phyloP scores from a whole-genome alignment of 2,797 vertebrate species.

The Sciurus carolinensis region DNA sequence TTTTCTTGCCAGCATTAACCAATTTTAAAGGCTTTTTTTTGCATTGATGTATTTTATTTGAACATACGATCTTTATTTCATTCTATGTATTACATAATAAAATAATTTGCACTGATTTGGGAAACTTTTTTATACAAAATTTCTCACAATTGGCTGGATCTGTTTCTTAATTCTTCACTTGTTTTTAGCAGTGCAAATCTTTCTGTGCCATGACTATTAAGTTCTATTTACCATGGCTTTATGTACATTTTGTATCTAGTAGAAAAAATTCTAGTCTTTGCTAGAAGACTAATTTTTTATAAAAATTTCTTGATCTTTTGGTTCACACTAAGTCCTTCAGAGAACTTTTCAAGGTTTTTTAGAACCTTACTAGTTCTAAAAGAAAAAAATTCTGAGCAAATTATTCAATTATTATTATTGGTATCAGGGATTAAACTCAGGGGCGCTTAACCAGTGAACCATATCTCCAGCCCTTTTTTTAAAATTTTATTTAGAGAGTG shows the following conservation, averaged over 20 bases:
- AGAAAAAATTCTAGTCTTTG: neutral
- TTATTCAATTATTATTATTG: neutral
- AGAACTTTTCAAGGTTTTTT: conserved; percentile 8
- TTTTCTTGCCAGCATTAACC: conserved; percentile 25
- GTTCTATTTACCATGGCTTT: neutral
- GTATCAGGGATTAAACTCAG: too few relatives aligned
- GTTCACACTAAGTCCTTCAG: neutral
- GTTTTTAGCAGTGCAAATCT: neutral
- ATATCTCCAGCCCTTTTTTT: too few relatives aligned
- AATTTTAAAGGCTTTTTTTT: neutral
- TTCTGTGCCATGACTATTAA: neutral
- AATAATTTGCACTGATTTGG: neutral
- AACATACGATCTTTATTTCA: neutral
- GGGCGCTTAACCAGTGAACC: too few relatives aligned
- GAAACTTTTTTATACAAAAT: neutral
- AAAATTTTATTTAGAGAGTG: too few relatives aligned
- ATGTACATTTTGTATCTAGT: neutral
- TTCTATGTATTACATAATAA: conserved; percentile 3
- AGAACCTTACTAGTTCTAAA: neutral
- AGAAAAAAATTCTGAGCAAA: neutral
- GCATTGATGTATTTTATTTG: neutral
- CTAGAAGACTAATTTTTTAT: too few relatives aligned
- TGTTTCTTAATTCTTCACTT: neutral
- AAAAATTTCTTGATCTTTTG: neutral
- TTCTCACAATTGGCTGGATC: neutral